These are phyloP conservation scores for Pachymerium ferrugineum DNA, from an alignment of 2,888 invertebrate genomes.

Conservation along the genomic window DNA sequence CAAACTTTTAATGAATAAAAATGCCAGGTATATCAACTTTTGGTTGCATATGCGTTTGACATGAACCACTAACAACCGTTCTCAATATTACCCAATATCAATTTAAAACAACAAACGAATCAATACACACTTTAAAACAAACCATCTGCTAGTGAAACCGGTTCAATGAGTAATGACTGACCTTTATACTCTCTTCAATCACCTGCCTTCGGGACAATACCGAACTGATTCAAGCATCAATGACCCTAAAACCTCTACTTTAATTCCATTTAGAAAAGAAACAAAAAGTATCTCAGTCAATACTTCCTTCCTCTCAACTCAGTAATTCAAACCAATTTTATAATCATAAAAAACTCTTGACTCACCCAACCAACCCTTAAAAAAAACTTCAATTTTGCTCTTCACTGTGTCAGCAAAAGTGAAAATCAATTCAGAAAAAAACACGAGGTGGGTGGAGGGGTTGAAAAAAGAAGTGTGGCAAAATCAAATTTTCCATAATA, in stretches of 20 bases:
- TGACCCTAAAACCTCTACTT: background rate
- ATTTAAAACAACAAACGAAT: background rate
- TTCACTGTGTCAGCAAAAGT: slow-evolving; percentile 2
- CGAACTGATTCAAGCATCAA: background rate
- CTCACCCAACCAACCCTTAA: no score
- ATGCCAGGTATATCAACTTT: no score
- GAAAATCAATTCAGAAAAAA: slow-evolving; percentile 7
- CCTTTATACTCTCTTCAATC: background rate
- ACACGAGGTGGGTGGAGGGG: background rate
- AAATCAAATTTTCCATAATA: background rate
- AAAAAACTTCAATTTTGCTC: background rate
- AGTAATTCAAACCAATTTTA: slow-evolving; percentile 4
- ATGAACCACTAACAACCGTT: no score
- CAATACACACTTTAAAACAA: background rate
- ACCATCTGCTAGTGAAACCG: background rate
- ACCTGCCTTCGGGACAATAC: background rate
- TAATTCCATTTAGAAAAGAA: background rate
- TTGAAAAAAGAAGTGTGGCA: background rate
- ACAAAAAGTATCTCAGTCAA: background rate
- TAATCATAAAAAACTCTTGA: background rate
- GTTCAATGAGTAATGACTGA: background rate
- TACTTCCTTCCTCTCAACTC: background rate
- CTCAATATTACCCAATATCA: background rate
- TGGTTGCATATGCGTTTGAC: no score
- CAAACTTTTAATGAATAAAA: background rate